Evolutionary conservation across 2,888 invertebrate genomes (phyloP).

Genomic region (Sympetrum striolatum): DNA sequence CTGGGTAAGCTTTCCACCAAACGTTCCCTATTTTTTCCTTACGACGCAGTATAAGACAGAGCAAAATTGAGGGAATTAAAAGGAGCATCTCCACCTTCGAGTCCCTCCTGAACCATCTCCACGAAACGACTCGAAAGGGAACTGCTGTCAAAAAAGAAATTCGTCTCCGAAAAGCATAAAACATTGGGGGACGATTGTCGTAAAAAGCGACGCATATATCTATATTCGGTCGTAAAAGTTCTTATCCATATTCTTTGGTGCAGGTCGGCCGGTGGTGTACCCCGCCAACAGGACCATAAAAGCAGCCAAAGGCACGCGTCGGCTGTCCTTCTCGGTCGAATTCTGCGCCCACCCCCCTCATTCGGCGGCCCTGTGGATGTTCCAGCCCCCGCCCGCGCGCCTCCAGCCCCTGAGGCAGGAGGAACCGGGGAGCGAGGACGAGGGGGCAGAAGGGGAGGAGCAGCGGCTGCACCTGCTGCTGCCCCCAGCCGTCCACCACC

Average conservation of each 20-base stretch:
- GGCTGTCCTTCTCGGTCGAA: constrained; percentile 71
- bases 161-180: no score
- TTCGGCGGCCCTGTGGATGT: constrained; percentile 69
- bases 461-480: constrained; percentile 17
- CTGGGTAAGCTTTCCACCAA: no score
- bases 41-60: no score
- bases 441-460: constrained; percentile 53
- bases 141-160: no score
- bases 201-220: background rate
- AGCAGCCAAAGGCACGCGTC: constrained; percentile 71
- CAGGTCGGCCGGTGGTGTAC: constrained; percentile 73
- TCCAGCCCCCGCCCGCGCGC: constrained; percentile 55
- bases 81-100: no score
- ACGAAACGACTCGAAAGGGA: no score
- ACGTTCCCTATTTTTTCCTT: no score
- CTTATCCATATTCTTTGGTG: constrained; percentile 44
- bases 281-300: constrained; percentile 71
- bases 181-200: background rate
- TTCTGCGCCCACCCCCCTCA: constrained; percentile 80
- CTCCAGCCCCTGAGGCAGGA: constrained; percentile 64
- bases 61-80: no score
- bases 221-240: background rate
- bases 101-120: no score
- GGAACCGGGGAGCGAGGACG: constrained; percentile 58
- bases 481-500: constrained; percentile 18